A percentile compares a stretch with the other conserved stretches of the same genome.
Evolutionary conservation across 2,888 invertebrate species (phyloP).

Genomic region (Epinotia ramella): DNA sequence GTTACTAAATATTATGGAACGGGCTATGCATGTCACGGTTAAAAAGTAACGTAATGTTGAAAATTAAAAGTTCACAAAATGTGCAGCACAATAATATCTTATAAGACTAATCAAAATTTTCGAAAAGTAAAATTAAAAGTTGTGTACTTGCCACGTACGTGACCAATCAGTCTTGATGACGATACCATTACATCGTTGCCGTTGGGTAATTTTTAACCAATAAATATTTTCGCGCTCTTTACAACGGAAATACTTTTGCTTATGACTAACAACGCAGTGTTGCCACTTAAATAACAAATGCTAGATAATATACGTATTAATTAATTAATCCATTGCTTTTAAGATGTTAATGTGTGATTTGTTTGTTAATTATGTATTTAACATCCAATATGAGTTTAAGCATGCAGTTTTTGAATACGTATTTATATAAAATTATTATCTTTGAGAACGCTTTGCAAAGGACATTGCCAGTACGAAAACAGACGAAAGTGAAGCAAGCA

Average conservation of each 20-base stretch:
- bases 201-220: neutral
- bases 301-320: neutral
- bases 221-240: slow-evolving; percentile 14
- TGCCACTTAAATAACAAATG: neutral
- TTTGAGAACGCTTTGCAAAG: neutral
- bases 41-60: too few relatives aligned
- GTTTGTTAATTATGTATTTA: neutral
- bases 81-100: too few relatives aligned
- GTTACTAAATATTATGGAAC: too few relatives aligned
- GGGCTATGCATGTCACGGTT: too few relatives aligned
- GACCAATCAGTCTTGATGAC: neutral
- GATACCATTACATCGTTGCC: neutral
- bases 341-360: neutral
- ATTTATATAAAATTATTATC: neutral
- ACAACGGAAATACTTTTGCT: slow-evolving; percentile 15
- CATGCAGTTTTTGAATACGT: neutral
- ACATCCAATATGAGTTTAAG: neutral
- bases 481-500: slow-evolving; percentile 40
- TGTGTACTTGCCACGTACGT: neutral
- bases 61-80: too few relatives aligned
- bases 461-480: slow-evolving; percentile 37
- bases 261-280: slow-evolving; percentile 8
- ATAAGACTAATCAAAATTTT: neutral
- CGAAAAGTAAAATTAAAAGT: neutral
- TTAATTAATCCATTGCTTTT: neutral